A percentile compares a stretch with the other conserved stretches of the same genome.
Conservation (phyloP, 92 coral and sea anemone genomes). For the Diadumene lineata region DNA sequence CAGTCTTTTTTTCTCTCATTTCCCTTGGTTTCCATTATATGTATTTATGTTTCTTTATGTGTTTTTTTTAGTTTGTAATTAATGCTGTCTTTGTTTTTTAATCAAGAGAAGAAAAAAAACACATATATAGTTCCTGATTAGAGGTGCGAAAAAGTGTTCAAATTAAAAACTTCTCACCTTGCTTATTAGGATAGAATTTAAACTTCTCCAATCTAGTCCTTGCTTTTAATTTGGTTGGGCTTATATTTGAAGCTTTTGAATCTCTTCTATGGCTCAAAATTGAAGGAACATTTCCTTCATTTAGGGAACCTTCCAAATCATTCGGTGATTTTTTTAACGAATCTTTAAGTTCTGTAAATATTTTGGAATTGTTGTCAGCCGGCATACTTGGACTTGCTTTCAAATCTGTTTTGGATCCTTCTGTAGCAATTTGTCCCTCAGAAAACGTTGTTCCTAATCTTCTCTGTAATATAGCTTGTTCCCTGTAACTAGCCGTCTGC, state of each 20-base stretch:
- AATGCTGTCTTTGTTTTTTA: too few relatives aligned
- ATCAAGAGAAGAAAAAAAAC: too few relatives aligned
- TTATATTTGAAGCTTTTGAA: conserved; percentile 25
- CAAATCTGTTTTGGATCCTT: conserved; percentile 30
- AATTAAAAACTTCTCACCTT: conserved; percentile 23
- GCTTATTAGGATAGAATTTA: conserved; percentile 71
- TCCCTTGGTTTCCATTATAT: too few relatives aligned
- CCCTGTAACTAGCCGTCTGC: conserved; percentile 92
- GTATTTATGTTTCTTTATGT: too few relatives aligned
- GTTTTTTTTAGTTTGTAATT: too few relatives aligned
- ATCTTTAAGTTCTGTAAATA: conserved; percentile 13
- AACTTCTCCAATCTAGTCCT: conserved; percentile 87
- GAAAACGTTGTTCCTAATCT: conserved; percentile 48
- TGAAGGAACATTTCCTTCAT: conserved; percentile 18
- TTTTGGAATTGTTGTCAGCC: neutral
- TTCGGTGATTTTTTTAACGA: neutral
- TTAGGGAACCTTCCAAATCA: neutral
- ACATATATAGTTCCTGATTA: too few relatives aligned
- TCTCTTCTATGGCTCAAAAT: conserved; percentile 32
- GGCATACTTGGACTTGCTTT: conserved; percentile 7
- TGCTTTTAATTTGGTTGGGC: conserved; percentile 33
- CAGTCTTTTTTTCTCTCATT: too few relatives aligned
- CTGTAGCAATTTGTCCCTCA: conserved; percentile 20
- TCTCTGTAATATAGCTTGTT: conserved; percentile 77
- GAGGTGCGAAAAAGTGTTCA: neutral